Evolutionary conservation across 2,113 vertebrate species (phyloP), one percentile per base, ranked within the genome.

Genomic region (Cercopithecus mona): DNA sequence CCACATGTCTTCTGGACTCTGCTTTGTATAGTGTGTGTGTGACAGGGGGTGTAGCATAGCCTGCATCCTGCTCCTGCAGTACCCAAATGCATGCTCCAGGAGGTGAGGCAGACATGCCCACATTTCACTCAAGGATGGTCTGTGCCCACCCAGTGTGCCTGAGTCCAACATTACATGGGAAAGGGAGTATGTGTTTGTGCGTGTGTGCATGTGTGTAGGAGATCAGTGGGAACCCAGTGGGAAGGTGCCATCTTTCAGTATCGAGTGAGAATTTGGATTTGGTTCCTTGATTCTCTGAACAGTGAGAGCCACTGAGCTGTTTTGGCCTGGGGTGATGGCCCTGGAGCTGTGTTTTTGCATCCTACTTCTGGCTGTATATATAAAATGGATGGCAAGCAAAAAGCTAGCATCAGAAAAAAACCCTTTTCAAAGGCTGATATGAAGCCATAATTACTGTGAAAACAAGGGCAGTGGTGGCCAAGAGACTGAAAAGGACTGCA

Each of bases 31-130:
- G 11, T 2, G 14, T 12, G 43, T 16, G 43, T 52, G 32, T 18
- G n/a, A 20, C 3, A 1, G 78, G 6, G 59, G n/a, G n/a, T 1
- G 7, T 4, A 27, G 27, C 0, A 5, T 6, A 3, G 27, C 22
- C 5, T 3, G 20, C 27, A 0, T 10, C 23, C 17, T 38, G 78
- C 20, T 32, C 3, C 32, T 14, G 10, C 8, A 2, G 13, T 14
- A 18, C 40, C 10, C 79, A 75, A 16, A 43, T 9, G 2, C 48
- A 2, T 16, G 11, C 27, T 45, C 90, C 1, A 18, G 25, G 1
- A 32, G 18, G n/a, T 38, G 25, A 86, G 12, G 27, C 6, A 23
- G 3, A 1, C 3, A 9, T 8, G 8, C 20, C 38, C 4, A 8
- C 30, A 14, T 30, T 2, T 3, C 40, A 14, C 48, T 73, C 43